These are phyloP conservation scores for Agrotis clavis DNA, from an alignment of 2,888 invertebrate genomes.

Conservation along the genomic window DNA sequence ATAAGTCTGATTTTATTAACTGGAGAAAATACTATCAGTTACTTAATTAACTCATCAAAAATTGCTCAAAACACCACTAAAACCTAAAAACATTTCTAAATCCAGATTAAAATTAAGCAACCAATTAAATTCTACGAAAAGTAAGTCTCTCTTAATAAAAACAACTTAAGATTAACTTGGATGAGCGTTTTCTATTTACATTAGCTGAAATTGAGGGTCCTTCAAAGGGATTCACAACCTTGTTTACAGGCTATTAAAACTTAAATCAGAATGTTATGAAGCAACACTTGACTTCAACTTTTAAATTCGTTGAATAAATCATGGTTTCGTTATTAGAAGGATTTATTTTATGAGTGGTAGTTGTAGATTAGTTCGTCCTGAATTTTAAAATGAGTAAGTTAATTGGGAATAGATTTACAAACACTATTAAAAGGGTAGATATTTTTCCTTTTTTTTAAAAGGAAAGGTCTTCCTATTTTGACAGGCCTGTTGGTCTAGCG, in stretches of 20 bases:
- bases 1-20: too few relatives aligned
- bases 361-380: not conserved
- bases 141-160: constrained; percentile 9
- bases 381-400: not conserved
- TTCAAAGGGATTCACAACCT: constrained; percentile 40
- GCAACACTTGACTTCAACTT: constrained; percentile 15
- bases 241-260: constrained; percentile 55
- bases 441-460: too few relatives aligned
- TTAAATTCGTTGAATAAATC: constrained; percentile 40
- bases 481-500: too few relatives aligned
- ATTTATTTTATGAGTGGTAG: constrained; percentile 4
- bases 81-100: not conserved
- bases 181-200: constrained; percentile 30
- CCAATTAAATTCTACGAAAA: constrained; percentile 8
- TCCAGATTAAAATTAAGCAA: constrained; percentile 9
- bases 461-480: too few relatives aligned
- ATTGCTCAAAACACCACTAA: not conserved
- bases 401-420: not conserved
- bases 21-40: too few relatives aligned
- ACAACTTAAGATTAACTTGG: constrained; percentile 33
- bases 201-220: constrained; percentile 8
- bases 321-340: constrained; percentile 5
- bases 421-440: too few relatives aligned
- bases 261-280: constrained; percentile 34
- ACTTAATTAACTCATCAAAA: too few relatives aligned